These are phyloP conservation scores for Psophia crepitans DNA, from an alignment of 2,113 vertebrate genomes.

Conservation along the genomic window DNA sequence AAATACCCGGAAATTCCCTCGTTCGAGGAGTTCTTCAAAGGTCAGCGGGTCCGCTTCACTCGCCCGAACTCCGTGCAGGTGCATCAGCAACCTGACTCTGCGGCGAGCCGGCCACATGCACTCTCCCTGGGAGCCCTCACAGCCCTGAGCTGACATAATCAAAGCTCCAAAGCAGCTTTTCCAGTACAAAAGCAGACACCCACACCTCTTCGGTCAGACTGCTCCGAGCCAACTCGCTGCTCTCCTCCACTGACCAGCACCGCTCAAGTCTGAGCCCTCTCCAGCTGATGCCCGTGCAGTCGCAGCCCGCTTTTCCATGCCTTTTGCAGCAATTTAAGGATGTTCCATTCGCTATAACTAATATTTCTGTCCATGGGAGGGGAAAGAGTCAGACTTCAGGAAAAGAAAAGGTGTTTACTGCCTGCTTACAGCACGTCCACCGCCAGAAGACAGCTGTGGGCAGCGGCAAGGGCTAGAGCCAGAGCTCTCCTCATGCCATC, in stretches of 20 bases:
- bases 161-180: background rate
- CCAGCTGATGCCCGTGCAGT: background rate
- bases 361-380: background rate
- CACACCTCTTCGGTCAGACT: background rate
- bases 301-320: background rate
- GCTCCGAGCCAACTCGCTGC: background rate
- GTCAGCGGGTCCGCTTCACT: background rate
- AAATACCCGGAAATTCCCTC: too few species aligned
- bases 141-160: background rate
- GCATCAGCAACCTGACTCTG: background rate
- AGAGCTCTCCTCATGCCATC: background rate
- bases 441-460: background rate
- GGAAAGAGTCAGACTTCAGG: background rate
- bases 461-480: background rate
- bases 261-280: background rate
- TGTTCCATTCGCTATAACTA: background rate
- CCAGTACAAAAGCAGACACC: background rate
- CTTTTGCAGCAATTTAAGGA: background rate
- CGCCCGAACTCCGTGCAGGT: background rate
- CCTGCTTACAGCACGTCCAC: background rate
- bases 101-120: accelerated
- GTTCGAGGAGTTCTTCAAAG: background rate
- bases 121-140: background rate
- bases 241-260: background rate
- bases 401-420: background rate